Base-by-base conservation (phyloP, 2,113 vertebrate genomes). In the Anseranas semipalmata region DNA sequence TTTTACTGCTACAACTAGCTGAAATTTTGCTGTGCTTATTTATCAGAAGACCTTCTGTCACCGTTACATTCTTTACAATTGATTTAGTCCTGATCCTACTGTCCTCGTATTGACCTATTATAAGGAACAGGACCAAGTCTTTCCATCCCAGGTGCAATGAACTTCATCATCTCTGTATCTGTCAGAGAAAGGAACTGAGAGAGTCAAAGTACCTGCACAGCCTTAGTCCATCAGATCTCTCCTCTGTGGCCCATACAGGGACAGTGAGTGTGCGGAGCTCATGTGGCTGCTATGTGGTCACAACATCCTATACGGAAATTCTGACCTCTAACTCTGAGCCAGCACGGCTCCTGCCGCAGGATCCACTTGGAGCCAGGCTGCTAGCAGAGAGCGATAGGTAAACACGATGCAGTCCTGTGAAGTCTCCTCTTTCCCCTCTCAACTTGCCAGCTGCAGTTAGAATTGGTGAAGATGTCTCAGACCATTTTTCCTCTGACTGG, bases 311-410 rank as follows among this genome's bases (percentile, higher is more conserved):
- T 8, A 35, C 39, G 25, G 53, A 48, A 62, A 4, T 13, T 2
- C 55, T 52, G 60, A 6, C 25, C 25, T n/a, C 63, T 43, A 19
- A 3, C 67, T 35, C 85, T 4, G 71, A 10, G n/a, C 28, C 53
- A 46, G 75, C 28, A 3, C 0, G 11, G 74, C 33, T 30, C 27
- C 22, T n/a, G 93, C 73, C 3, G 1, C 0, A 21, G 67, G 70
- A 12, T 7, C 48, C 2, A 2, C 70, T 46, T 43, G 2, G 27
- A 46, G 65, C 41, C 25, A 15, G 33, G 15, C 25, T 1, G 3
- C 56, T 20, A 1, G 12, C 12, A 27, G 27, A n/a, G 18, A 52
- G 52, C 1, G 3, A 7, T 5, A 5, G 1, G 4, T 32, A 28
- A 60, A 15, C 0, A n/a, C 1, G 0, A 43, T 30, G 68, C 73